These are phyloP conservation scores for Drosophila neutralis DNA, from an alignment of 2,888 invertebrate species.

Conservation along the genomic window DNA sequence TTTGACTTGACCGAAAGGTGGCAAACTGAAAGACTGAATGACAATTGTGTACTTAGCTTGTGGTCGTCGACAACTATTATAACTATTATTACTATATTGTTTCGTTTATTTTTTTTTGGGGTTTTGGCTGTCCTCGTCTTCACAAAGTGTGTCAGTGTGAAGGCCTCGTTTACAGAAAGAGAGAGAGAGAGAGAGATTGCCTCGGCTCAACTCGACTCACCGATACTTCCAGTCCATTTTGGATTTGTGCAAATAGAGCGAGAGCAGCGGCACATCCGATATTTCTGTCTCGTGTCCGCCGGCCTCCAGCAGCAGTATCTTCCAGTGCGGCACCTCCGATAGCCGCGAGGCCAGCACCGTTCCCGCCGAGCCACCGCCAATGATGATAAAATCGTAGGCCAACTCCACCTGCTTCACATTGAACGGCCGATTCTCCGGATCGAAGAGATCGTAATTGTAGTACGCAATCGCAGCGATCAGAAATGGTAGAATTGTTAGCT, in stretches of 20 bases:
- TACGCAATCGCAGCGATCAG: conserved; percentile 91
- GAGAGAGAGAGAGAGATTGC: neutral
- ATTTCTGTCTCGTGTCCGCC: conserved; percentile 95
- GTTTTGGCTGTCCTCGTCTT: conserved; percentile 15
- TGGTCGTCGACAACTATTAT: conserved; percentile 11
- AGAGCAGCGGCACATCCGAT: conserved; percentile 94
- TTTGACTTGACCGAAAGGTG: conserved; percentile 58
- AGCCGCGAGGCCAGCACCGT: conserved; percentile 93
- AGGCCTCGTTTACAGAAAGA: conserved; percentile 13
- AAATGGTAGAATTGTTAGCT: conserved; percentile 90
- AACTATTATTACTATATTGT: conserved; percentile 3
- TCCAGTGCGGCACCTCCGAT: conserved; percentile 91
- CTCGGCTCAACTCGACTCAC: conserved; percentile 84
- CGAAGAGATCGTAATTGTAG: conserved; percentile 93
- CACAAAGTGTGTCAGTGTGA: conserved; percentile 41
- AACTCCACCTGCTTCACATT: conserved; percentile 88
- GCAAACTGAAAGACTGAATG: conserved; percentile 55
- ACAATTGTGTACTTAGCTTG: conserved; percentile 47
- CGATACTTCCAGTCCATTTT: conserved; percentile 96
- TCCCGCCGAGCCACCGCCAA: conserved; percentile 94
- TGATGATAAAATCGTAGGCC: conserved; percentile 92
- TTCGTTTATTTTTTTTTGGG: neutral
- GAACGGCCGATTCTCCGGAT: conserved; percentile 93
- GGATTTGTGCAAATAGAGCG: conserved; percentile 94
- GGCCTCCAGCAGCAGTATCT: conserved; percentile 92